phyloP scores from a whole-genome alignment of 2,797 vertebrate species.

The Meda fulgida region DNA sequence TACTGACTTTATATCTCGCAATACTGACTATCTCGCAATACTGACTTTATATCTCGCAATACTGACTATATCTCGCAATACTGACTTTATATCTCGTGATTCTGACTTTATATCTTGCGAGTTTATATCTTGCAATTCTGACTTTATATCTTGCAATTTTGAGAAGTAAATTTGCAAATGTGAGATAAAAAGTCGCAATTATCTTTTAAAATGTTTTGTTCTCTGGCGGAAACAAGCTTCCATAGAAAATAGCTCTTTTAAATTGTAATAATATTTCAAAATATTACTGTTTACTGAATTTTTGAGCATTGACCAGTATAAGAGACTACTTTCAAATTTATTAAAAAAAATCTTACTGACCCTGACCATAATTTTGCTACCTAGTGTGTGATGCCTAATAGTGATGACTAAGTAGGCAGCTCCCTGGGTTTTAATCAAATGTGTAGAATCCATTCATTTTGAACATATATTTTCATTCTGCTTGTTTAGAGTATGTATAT shows the following conservation, averaged over 20 bases:
- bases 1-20: too few species aligned
- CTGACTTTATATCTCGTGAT: too few species aligned
- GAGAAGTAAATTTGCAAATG: too few species aligned
- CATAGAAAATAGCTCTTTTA: background rate
- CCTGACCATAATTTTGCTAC: background rate
- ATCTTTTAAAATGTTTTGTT: too few species aligned
- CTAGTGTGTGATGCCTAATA: background rate
- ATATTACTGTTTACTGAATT: background rate
- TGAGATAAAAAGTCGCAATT: too few species aligned
- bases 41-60: too few species aligned
- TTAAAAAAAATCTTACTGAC: background rate
- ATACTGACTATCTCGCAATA: too few species aligned
- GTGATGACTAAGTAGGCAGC: background rate
- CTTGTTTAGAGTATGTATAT: constrained; percentile 15
- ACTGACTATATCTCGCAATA: too few species aligned
- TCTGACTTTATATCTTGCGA: too few species aligned
- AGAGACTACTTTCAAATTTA: background rate
- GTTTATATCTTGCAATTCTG: too few species aligned
- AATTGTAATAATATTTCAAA: background rate
- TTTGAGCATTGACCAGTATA: background rate
- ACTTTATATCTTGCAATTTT: too few species aligned
- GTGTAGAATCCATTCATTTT: background rate
- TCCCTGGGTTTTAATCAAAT: background rate
- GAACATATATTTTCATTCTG: background rate
- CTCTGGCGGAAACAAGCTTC: too few species aligned